phyloP scores from a whole-genome alignment of 2,888 invertebrate species.

The Pelosia muscerda region DNA sequence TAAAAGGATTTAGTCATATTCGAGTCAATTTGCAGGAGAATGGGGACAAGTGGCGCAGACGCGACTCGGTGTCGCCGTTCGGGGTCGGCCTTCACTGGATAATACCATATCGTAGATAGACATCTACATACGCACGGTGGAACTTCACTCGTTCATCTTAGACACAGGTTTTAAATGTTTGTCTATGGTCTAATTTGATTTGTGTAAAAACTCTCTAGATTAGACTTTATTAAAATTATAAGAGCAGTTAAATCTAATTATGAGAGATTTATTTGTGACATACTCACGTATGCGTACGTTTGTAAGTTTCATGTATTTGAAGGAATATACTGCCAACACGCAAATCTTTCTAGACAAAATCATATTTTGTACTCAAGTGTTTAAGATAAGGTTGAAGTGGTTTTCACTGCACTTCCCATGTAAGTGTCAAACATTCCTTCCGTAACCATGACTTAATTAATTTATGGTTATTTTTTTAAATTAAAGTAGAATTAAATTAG shows the following conservation, averaged over 20 bases:
- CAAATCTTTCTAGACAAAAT: too few relatives aligned
- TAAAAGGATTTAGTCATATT: slow-evolving; percentile 81
- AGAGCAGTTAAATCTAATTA: background rate
- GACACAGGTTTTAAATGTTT: slow-evolving; percentile 57
- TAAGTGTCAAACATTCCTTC: too few relatives aligned
- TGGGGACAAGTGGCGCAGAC: slow-evolving; percentile 76
- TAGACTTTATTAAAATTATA: slow-evolving; percentile 34
- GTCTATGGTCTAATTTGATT: slow-evolving; percentile 44
- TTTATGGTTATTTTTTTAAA: too few relatives aligned
- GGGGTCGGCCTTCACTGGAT: slow-evolving; percentile 48
- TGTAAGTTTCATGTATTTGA: background rate
- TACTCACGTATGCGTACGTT: too few relatives aligned
- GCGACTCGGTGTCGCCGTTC: slow-evolving; percentile 69
- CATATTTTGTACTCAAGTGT: too few relatives aligned
- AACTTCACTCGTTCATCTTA: slow-evolving; percentile 52
- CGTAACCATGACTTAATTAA: too few relatives aligned
- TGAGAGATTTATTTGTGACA: background rate
- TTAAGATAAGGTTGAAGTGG: too few relatives aligned
- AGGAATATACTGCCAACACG: too few relatives aligned
- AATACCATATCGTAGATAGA: slow-evolving; percentile 34
- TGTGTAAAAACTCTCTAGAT: slow-evolving; percentile 49
- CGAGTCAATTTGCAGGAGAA: slow-evolving; percentile 77
- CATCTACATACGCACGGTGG: slow-evolving; percentile 35
- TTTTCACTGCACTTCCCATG: too few relatives aligned
- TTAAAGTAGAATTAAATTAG: too few relatives aligned